Base-by-base conservation (phyloP, 2,888 invertebrate species). In the Volucella inflata region DNA sequence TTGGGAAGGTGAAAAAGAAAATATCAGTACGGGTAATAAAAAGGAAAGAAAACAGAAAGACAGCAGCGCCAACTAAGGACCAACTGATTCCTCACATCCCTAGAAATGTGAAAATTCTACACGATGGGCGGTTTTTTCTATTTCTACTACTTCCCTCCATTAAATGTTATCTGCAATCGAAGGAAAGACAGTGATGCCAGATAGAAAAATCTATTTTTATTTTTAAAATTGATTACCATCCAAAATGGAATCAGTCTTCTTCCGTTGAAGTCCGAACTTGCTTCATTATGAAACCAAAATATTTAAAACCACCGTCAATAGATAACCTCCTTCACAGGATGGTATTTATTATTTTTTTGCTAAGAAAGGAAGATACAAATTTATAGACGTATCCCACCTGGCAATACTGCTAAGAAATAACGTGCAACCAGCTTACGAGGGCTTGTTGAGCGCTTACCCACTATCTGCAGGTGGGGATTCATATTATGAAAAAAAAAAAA, bases 371-470 rank as follows among this genome's bases (percentile, higher is more conserved):
- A 30, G 30, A 30, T 30, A 30, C 6, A 30, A 30, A 6, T 30
- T 30, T 30, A 30, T 6, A 6, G 30, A 21, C 21, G 4, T 6
- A 6, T 30, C 1, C 0, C 30, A 30, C 6, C 30, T 30, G 30
- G 30, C 30, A 30, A 30, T 6, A 30, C 30, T 30, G 6, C 30
- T 30, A 4, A 30, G 48, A 40, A 68, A 36, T 65, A 50, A 67
- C 62, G 81, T 72, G 81, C 85, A 85, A 81, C 85, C 68, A 67
- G 67, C 51, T 57, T 76, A 76, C 68, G 60, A 42, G 40, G 70
- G 76, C 67, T 78, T 78, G 78, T 74, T 65, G 77, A 67, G 62
- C 42, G 36, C 71, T 46, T 74, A 57, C 59, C 71, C 64, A 65
- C 48, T 30, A 30, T 6, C 30, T 55, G 50, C 17, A 55, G 55